Base-by-base conservation (phyloP, 1,140 invertebrate species). In the Penaeus indicus region DNA sequence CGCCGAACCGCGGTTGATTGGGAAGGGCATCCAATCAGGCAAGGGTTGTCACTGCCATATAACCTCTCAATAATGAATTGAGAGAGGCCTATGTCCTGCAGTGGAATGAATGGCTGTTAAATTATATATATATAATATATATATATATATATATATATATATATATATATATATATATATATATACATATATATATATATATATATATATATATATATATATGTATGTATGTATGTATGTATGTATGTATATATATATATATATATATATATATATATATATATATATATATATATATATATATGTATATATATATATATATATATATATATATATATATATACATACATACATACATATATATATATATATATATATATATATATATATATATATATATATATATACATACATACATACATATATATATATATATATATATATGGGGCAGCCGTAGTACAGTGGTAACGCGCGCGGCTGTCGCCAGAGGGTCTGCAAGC, bases 181-280 rank as follows among this genome's bases (percentile, higher is more conserved):
- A n/a, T n/a, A n/a, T n/a, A n/a, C n/a, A n/a, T n/a, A 69, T 69
- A 25, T 25, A 25, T 69, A 69, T 69, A 25, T 25, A 25, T 69
- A 10, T 69, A 25, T 25, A 25, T 69, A 69, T 69, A 25, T 25
- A 25, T 69, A 69, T 69, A 10, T 16, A 16, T 67, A 67, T 4
- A 16, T 67, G 27, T 67, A 67, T 67, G 27, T 7, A 67, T 67
- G 18, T 67, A 67, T 67, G 27, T 67, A 67, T 67, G 27, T 67
- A 67, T 18, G 27, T 67, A 67, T 67, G 27, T 18, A 67, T 67
- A 67, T 67, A 67, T 18, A 67, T 67, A 67, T 67, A 67, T 67
- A 67, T 67, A 67, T 67, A 67, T 67, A 67, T 67, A 67, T 67
- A 67, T 67, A 67, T 67, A 67, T 67, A 67, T 67, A 67, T 67